Evolutionary conservation across 1,140 invertebrate genomes (phyloP).

Genomic region (Pseudomyrmex flavicornis): DNA sequence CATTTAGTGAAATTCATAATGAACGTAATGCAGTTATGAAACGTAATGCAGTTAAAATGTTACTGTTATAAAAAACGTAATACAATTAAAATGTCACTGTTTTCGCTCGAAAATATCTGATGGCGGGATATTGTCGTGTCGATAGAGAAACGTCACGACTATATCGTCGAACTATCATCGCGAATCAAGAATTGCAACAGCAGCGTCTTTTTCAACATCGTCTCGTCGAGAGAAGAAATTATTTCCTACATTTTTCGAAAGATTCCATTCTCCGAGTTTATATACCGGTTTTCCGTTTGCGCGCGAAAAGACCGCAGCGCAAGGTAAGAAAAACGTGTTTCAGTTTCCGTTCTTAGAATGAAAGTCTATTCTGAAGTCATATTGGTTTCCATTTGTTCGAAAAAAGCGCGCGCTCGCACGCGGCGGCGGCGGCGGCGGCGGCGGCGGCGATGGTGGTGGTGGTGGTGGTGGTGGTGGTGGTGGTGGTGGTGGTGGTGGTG

Average conservation of each 20-base stretch:
- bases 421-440: not conserved
- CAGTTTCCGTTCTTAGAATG: slow-evolving; percentile 40
- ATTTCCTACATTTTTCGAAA: slow-evolving; percentile 17
- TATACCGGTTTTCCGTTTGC: slow-evolving; percentile 21
- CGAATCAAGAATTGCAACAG: not conserved
- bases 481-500: too few relatives aligned
- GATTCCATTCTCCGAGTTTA: not conserved
- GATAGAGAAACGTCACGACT: not conserved
- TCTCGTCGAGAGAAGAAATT: slow-evolving; percentile 25
- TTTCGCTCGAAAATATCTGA: not conserved
- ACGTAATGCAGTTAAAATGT: not conserved
- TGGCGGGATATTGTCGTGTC: not conserved
- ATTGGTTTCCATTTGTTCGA: slow-evolving; percentile 16
- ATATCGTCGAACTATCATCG: not conserved
- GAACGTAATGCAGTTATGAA: slow-evolving; percentile 34
- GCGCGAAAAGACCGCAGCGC: not conserved
- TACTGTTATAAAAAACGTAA: slow-evolving; percentile 32
- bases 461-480: too few relatives aligned
- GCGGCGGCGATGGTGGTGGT: not conserved
- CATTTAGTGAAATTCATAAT: slow-evolving; percentile 47
- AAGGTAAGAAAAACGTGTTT: slow-evolving; percentile 8
- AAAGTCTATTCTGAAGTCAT: slow-evolving; percentile 13
- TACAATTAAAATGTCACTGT: slow-evolving; percentile 5
- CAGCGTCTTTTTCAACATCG: not conserved
- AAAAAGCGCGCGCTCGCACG: not conserved